phyloP scores from a whole-genome alignment of 2,113 vertebrate species.

The Odobenus rosmarus region DNA sequence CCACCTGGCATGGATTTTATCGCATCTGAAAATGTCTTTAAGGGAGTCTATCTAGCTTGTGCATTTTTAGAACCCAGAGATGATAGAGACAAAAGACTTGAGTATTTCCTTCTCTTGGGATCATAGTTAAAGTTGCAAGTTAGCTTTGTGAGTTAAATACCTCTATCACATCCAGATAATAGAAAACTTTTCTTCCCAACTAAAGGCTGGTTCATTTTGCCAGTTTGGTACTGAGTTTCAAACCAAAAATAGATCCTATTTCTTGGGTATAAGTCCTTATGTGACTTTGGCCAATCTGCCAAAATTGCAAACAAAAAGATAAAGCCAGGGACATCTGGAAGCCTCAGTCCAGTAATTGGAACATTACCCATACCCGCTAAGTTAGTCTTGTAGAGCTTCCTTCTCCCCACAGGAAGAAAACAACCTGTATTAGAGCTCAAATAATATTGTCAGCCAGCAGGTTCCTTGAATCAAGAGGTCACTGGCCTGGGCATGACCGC shows the following conservation, averaged over 20 bases:
- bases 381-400: not conserved
- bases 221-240: not conserved
- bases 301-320: not conserved
- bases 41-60: not conserved
- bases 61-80: not conserved
- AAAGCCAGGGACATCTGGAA: not conserved
- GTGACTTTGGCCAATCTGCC: not conserved
- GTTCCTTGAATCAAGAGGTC: slow-evolving; percentile 36
- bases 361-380: not conserved
- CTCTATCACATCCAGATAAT: not conserved
- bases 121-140: not conserved
- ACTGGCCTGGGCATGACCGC: slow-evolving; percentile 23
- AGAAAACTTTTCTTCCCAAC: not conserved
- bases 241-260: not conserved
- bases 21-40: not conserved
- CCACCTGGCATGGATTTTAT: not conserved
- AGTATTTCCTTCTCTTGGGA: not conserved
- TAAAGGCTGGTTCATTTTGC: not conserved
- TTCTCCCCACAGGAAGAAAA: not conserved
- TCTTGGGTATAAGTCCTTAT: not conserved
- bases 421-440: not conserved
- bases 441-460: not conserved
- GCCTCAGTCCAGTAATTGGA: not conserved
- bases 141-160: not conserved
- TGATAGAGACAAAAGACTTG: not conserved